Evolutionary conservation across 1,140 invertebrate genomes (phyloP), one percentile per base, ranked within the genome.

Genomic region (Samia ricini): DNA sequence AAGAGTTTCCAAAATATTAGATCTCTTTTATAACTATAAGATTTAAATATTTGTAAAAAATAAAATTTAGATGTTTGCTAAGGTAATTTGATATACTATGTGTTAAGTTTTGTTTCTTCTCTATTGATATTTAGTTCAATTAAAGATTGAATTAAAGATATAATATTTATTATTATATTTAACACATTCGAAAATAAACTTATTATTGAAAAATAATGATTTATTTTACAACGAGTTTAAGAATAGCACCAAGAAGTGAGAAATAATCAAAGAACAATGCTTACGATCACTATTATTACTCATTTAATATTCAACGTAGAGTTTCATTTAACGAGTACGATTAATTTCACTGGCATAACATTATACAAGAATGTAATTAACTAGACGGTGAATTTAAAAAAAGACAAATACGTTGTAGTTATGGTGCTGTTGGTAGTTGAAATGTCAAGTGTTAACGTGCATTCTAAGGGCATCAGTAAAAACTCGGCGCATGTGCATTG

Each of bases 371-470:
- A 63, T 18, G 51, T 24, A 56, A 36, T 6, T 36, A 29, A 20
- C 18, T 20, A 33, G 5, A 67, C 19, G 24, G 56, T 56, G 20
- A 57, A 56, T 26, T n/a, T 50, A 56, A 54, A 74, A 10, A 65
- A 62, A 48, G 64, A 71, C 15, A 21, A 20, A 57, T n/a, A 33
- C 6, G 21, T 56, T 74, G 68, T 68, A 69, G 70, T 56, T 58
- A 67, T 75, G 71, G 68, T 75, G 77, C 61, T 69, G 1, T 15
- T 42, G 4, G 2, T 42, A 15, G 69, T 76, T 85, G 81, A 71
- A 85, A 83, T 82, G 82, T 79, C 77, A 78, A 82, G 69, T 65
- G 68, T 65, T 73, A 82, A 79, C 77, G 71, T 77, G 69, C 66
- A 66, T 62, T 74, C 71, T 77, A 70, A 72, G 69, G 12, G 52